These are phyloP conservation scores for Cliona cf. orientalis DNA, from an alignment of 37 sponge, comb jelly and placozoan genomes.

Conservation along the genomic window DNA sequence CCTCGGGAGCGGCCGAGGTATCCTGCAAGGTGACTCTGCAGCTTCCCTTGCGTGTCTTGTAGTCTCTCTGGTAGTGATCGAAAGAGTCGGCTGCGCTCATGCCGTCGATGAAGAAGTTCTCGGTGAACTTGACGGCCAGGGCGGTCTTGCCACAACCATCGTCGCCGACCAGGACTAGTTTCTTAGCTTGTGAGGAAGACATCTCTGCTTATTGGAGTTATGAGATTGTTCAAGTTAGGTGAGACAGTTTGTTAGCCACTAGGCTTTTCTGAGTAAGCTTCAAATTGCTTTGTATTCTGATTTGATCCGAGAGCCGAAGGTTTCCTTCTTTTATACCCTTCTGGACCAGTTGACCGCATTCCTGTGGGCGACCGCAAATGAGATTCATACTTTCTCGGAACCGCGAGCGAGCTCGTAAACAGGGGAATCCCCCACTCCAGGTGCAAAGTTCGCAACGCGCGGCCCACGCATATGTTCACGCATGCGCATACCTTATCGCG, in stretches of 20 bases:
- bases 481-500: too few relatives aligned
- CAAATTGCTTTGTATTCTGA: neutral
- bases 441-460: too few relatives aligned
- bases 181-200: slow-evolving; percentile 9
- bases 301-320: too few relatives aligned
- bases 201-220: neutral
- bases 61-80: slow-evolving; percentile 34
- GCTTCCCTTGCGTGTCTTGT: slow-evolving; percentile 21
- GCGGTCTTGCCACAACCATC: slow-evolving; percentile 75
- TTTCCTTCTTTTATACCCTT: too few relatives aligned
- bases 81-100: slow-evolving; percentile 52
- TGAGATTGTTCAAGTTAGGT: neutral
- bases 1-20: slow-evolving; percentile 43
- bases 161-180: slow-evolving; percentile 70
- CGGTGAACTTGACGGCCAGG: slow-evolving; percentile 36
- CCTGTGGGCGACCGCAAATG: neutral
- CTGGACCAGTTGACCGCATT: neutral
- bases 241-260: neutral
- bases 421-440: neutral
- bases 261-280: too few relatives aligned
- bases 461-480: too few relatives aligned
- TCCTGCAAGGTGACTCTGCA: slow-evolving; percentile 55
- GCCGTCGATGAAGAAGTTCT: slow-evolving; percentile 37
- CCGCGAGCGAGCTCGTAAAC: neutral
- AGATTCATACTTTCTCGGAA: slow-evolving; percentile 17